These are phyloP conservation scores for Neolamprologus multifasciatus DNA, from an alignment of 2,797 vertebrate genomes.

Conservation along the genomic window DNA sequence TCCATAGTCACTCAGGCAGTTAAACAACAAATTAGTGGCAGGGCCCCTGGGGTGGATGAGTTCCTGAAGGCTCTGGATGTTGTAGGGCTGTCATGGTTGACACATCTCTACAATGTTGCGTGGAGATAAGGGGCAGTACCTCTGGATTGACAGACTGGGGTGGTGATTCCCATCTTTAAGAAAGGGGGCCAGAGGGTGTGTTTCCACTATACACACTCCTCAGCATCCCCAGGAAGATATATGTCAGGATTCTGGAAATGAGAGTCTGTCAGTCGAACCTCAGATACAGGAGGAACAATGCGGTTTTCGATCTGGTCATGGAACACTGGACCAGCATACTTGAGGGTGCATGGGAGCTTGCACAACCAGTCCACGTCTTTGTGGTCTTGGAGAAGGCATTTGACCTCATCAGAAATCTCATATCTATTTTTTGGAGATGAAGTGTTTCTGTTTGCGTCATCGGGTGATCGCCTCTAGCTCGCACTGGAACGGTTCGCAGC, in stretches of 20 bases:
- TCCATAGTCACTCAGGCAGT: not conserved
- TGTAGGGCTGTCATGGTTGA: not conserved
- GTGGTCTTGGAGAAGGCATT: not conserved
- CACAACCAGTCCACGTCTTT: not conserved
- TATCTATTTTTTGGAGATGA: not conserved
- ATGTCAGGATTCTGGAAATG: not conserved
- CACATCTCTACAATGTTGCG: not conserved
- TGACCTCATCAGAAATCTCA: not conserved
- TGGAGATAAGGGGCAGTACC: not conserved
- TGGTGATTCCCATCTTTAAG: not conserved
- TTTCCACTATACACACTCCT: not conserved
- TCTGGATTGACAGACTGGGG: not conserved
- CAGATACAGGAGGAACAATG: not conserved
- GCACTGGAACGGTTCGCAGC: rapidly evolving
- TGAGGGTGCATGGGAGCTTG: not conserved
- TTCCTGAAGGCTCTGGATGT: not conserved
- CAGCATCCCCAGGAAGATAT: not conserved
- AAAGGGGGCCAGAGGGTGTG: not conserved
- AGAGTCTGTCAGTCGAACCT: not conserved
- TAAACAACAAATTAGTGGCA: not conserved
- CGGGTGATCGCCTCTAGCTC: not conserved
- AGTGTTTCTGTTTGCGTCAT: not conserved
- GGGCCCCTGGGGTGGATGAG: not conserved
- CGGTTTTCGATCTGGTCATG: not conserved
- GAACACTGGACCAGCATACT: not conserved